These are phyloP conservation scores for Selene dorsalis DNA, from an alignment of 2,797 vertebrate genomes.

Conservation along the genomic window DNA sequence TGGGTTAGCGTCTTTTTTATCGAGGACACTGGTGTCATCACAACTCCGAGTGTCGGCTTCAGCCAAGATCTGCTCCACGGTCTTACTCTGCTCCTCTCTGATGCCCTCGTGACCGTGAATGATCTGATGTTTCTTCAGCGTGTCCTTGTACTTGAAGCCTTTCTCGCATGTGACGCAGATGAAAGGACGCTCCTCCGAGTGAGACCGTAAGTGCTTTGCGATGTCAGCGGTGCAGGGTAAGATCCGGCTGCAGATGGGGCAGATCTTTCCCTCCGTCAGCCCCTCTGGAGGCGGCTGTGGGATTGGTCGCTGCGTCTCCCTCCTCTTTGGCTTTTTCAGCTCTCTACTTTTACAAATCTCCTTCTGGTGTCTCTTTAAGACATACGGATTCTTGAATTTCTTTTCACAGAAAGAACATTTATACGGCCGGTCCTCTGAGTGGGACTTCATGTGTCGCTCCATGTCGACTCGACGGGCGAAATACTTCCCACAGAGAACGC, in stretches of 20 bases:
- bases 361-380: constrained; percentile 79
- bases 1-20: constrained; percentile 3
- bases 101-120: constrained; percentile 81
- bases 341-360: constrained; percentile 80
- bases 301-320: background rate
- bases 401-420: constrained; percentile 78
- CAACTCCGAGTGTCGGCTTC: constrained; percentile 60
- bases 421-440: constrained; percentile 80
- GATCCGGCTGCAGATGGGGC: constrained; percentile 77
- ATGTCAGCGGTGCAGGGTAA: constrained; percentile 78
- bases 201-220: constrained; percentile 77
- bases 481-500: constrained; percentile 77
- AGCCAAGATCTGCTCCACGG: constrained; percentile 76
- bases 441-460: constrained; percentile 82
- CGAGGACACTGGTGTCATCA: accelerated
- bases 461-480: constrained; percentile 77
- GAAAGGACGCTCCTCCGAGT: constrained; percentile 79
- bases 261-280: constrained; percentile 68
- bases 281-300: background rate
- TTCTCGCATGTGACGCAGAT: constrained; percentile 80
- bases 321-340: constrained; percentile 55
- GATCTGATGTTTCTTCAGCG: constrained; percentile 82
- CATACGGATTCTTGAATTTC: constrained; percentile 79
- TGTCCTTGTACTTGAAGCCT: constrained; percentile 83
- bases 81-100: constrained; percentile 76